A percentile compares a stretch with the other conserved stretches of the same genome.
Evolutionary conservation across 2,797 vertebrate genomes (phyloP).

Genomic region (Pipistrellus pipistrellus): DNA sequence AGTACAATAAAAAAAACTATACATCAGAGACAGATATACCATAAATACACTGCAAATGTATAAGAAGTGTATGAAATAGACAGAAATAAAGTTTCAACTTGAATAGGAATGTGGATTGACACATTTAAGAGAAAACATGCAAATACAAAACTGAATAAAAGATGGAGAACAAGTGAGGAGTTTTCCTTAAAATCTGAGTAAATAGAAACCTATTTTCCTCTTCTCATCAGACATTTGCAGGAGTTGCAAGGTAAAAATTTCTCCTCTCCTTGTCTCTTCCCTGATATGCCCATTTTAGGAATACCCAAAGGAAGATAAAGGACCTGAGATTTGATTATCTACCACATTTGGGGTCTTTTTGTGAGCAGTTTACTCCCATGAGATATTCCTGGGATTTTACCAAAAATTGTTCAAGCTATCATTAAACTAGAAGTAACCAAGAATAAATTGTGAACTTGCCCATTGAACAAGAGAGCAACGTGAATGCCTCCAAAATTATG

Average conservation of each 20-base stretch:
- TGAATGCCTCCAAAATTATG: rapidly evolving
- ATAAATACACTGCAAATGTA: rapidly evolving
- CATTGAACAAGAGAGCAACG: rapidly evolving
- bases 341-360: too few relatives aligned
- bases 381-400: neutral
- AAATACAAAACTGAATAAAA: neutral
- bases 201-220: neutral
- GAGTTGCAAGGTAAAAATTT: rapidly evolving
- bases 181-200: neutral
- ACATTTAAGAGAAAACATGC: neutral
- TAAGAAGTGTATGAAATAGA: neutral
- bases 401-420: neutral
- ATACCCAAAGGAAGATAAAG: neutral
- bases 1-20: rapidly evolving
- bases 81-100: neutral
- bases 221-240: rapidly evolving
- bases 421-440: neutral
- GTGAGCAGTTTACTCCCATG: neutral
- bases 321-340: too few relatives aligned
- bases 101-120: neutral
- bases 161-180: rapidly evolving
- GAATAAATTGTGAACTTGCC: neutral
- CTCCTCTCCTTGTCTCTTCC: too few relatives aligned
- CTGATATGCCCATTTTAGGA: neutral
- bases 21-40: rapidly evolving